These are phyloP conservation scores for Syndactyla subalaris DNA, from an alignment of 2,797 vertebrate genomes.

Conservation along the genomic window DNA sequence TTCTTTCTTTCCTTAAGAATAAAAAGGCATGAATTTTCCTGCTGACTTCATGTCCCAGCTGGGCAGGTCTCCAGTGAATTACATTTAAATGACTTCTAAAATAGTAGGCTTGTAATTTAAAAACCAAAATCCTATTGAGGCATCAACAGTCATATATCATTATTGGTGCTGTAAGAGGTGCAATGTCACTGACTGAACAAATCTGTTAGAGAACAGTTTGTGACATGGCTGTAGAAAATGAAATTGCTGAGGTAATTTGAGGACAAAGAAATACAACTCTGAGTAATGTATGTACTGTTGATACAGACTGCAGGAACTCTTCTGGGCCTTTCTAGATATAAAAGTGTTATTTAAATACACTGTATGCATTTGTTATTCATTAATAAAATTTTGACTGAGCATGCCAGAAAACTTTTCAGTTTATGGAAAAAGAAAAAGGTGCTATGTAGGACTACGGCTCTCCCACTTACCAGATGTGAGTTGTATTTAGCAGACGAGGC, in stretches of 20 bases:
- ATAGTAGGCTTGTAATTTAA: background rate
- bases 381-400: background rate
- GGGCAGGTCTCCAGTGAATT: background rate
- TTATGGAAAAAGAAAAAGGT: background rate
- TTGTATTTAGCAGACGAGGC: background rate
- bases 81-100: conserved; percentile 13
- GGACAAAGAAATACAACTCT: background rate
- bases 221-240: background rate
- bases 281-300: background rate
- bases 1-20: background rate
- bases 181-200: background rate
- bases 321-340: background rate
- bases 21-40: background rate
- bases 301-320: background rate
- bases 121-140: background rate
- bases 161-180: background rate
- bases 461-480: background rate
- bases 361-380: background rate
- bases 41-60: background rate
- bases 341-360: background rate
- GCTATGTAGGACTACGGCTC: background rate
- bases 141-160: background rate
- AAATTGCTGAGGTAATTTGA: background rate
- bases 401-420: background rate
- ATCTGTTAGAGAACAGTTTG: background rate